Conservation (phyloP, 1,140 invertebrate species). For the Holotrichia oblita region DNA sequence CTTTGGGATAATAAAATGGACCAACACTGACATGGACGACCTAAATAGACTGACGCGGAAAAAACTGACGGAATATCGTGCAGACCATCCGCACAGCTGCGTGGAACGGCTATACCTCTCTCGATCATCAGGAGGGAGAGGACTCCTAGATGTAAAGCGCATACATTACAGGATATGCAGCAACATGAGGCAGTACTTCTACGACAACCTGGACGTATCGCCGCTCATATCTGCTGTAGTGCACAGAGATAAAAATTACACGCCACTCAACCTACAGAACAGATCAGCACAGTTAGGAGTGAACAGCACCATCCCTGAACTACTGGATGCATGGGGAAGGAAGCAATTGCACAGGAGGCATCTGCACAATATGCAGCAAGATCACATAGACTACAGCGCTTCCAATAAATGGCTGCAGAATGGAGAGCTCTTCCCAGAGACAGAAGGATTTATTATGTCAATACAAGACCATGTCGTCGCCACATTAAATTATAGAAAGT, state of each 20-base stretch:
- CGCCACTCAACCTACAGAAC: not conserved
- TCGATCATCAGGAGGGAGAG: not conserved
- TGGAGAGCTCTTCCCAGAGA: no score
- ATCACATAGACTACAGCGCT: not conserved
- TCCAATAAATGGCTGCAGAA: no score
- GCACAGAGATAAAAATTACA: not conserved
- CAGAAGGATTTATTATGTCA: no score
- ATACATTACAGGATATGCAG: not conserved
- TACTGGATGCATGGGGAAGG: not conserved
- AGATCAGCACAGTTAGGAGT: not conserved
- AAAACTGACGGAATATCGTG: not conserved
- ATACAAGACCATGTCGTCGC: no score
- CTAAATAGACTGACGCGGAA: conserved; percentile 7
- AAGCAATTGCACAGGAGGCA: not conserved
- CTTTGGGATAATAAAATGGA: conserved; percentile 17
- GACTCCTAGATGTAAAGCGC: not conserved
- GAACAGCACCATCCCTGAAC: not conserved
- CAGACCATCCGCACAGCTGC: conserved; percentile 17
- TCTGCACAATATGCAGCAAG: not conserved
- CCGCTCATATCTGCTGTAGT: not conserved
- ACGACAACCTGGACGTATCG: not conserved
- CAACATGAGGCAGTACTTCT: conserved; percentile 5
- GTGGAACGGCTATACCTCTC: not conserved
- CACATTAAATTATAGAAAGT: no score
- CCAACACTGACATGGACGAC: not conserved